Base-by-base conservation (phyloP, 2,888 invertebrate genomes). In the Ctena decussata region DNA sequence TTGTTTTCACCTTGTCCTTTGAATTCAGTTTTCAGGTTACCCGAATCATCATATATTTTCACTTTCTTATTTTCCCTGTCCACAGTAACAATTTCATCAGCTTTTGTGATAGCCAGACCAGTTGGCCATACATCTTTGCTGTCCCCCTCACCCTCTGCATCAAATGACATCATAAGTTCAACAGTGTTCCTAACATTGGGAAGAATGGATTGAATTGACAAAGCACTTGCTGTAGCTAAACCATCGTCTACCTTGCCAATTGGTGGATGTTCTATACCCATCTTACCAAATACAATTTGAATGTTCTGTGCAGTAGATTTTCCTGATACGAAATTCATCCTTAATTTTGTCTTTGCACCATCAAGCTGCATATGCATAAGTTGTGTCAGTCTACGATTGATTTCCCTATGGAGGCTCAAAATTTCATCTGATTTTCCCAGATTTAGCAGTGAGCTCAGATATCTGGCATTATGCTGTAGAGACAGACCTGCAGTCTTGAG, bases 61-160 rank as follows among this genome's bases (percentile, higher is more conserved):
- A 95, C 86, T 72, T 89, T 91, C 85, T 93, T 93, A 85, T 95
- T 95, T 82, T 94, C 94, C 76, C 95, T 89, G 82, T 95, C 95
- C 24, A 93, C 94, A 6, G 94, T 89, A 12, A 92, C 91, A 65
- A 94, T 77, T 37, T 92, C 91, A 27, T 92, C 91, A 24, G 83
- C 80, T n/a, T 86, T 86, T 0, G 89, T 89, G 0, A 93, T 74
- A 21, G 92, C 89, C 6, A 95, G 72, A 15, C 95, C 95, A 18
- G 93, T 94, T 24, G 95, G 94, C 93, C 94, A 94, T 24, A 94
- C 93, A 41, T 94, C 94, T 65, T 92, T 93, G 21, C 46, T 80
- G 80, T 95, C 95, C 24, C 76, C 71, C 15, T 60, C 60, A 18
- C 90, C 86, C 53, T 89, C 85, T 30, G 92, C 87, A 27, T 91